Evolutionary conservation across 2,797 vertebrate species (phyloP), one percentile per base, ranked within the genome.

Genomic region (Clarias pachynema): DNA sequence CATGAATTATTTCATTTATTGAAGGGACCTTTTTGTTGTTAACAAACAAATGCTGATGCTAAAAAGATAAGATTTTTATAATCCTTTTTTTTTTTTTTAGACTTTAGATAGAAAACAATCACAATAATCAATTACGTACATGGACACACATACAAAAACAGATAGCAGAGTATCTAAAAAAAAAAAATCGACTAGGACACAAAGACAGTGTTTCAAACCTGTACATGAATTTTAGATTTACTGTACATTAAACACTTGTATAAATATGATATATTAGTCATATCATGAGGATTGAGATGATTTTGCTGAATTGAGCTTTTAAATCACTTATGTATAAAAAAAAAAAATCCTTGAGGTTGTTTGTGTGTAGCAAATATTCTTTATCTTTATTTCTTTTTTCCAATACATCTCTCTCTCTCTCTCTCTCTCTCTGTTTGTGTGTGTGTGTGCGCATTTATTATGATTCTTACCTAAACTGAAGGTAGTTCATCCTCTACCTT

Each of bases 401-500:
- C 69, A 31, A 2, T 63, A 34, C 8, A n/a, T 65, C 26, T 66
- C 14, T 63, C 20, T 24, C 57, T 60, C 59, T 60, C 59, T 65
- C 62, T 15, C 8, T 73, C 4, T 72, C 68, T 85, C 62, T 69
- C 70, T 82, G 9, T 26, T 40, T 77, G 79, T 60, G 31, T 73
- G 40, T 84, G 69, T 81, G 44, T 34, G 20, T 63, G 22, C 66
- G 40, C 6, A 49, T 72, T 80, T 86, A 72, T 80, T 63, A 87
- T 87, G 82, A 89, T 88, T 69, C 40, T 60, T 84, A 75, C 72
- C 83, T 87, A 84, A 85, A 78, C 86, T 86, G 68, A 68, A 86
- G 82, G 63, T 84, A 65, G 40, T 88, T 83, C 83, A 82, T 88
- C 29, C 40, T 83, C 72, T 89, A 66, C 87, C 88, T 83, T 74